Percentiles rank a stretch among this genome's conserved stretches.
phyloP scores from a whole-genome alignment of 2,888 invertebrate species.

The Lumbricus terrestris region DNA sequence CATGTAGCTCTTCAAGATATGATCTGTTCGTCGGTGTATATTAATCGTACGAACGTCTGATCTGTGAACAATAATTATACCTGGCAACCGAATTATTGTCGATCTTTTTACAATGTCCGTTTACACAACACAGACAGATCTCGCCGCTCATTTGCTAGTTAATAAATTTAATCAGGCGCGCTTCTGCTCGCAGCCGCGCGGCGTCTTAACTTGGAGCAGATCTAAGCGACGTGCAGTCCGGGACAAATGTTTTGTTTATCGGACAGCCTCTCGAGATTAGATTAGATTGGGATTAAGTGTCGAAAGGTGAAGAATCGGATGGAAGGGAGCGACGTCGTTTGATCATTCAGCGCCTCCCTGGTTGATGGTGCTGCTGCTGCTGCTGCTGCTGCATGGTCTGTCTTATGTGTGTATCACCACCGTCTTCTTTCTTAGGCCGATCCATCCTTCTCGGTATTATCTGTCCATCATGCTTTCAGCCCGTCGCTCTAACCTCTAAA shows the following conservation, averaged over 20 bases:
- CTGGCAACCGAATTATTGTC: not conserved
- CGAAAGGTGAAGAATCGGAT: not conserved
- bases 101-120: not conserved
- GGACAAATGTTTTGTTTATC: not conserved
- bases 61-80: not conserved
- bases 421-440: not conserved
- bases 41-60: not conserved
- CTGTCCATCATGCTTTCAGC: not conserved
- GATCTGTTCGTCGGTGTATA: not conserved
- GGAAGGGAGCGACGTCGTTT: not conserved
- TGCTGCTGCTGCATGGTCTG: not conserved
- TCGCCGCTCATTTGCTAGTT: not conserved
- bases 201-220: not conserved
- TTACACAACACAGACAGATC: too few species aligned
- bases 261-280: not conserved
- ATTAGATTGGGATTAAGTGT: slow-evolving; percentile 3
- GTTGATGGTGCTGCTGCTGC: too few species aligned
- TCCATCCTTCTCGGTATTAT: not conserved
- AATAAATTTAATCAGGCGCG: not conserved
- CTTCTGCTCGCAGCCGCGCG: too few species aligned
- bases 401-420: not conserved
- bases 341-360: not conserved
- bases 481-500: not conserved
- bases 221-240: not conserved
- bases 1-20: not conserved